Evolutionary conservation across 2,797 vertebrate species (phyloP), one percentile per base, ranked within the genome.

Genomic region (Spinus pinus): DNA sequence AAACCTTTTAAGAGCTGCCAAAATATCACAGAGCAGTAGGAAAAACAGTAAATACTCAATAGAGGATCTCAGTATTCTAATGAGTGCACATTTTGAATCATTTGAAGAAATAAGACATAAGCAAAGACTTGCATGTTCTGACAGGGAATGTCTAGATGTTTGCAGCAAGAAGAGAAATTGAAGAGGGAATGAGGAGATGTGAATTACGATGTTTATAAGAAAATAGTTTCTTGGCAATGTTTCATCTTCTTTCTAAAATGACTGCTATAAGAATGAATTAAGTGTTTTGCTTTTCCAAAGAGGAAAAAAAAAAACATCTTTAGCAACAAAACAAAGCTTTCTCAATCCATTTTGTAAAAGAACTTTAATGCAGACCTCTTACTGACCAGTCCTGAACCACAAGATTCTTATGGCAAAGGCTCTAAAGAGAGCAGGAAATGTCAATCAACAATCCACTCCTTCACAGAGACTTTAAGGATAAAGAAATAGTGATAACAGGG

Each of bases 361-460:
- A 65, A 7, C 4, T 33, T 67, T 81, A 41, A 51, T 64, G 16
- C 14, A 89, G 37, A 49, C 13, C 18, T 89, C 42, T 71, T 28
- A 88, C 42, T 56, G 70, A 86, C 84, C 78, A 56, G 46, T 78
- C 27, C 67, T 17, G 69, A 94, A 81, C 80, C 90, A 85, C 5
- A 9, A 82, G 46, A 69, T 94, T 94, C 86, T 92, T 77, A 53
- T 80, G 91, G 82, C 81, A 94, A 96, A 97, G 85, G 39, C 71
- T 94, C 39, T 91, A 88, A 94, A 49, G 81, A 97, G 77, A 89
- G 67, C 62, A 96, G 81, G 86, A 97, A 97, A 93, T 57, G 67
- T 14, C 83, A 90, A 86, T 24, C 66, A 86, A 81, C 81, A 95
- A 86, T 94, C 73, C 71, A 75, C 60, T 82, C 74, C 87, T 90